Conservation (phyloP, 2,797 vertebrate species). For the Coccyzus lansbergi region DNA sequence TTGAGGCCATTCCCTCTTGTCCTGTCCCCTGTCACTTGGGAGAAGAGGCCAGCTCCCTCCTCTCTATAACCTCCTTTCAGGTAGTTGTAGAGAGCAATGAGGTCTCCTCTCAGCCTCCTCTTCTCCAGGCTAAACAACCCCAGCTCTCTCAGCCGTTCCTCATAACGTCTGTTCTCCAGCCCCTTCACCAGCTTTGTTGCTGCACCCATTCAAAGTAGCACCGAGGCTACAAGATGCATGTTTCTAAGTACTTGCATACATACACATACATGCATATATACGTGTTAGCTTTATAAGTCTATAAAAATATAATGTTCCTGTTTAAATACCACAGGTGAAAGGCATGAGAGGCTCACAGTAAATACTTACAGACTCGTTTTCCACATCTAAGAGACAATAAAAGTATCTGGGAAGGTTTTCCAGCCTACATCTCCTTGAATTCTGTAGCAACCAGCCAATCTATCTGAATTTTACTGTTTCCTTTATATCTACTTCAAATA, state of each 20-base stretch:
- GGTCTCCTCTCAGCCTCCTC: too few relatives aligned
- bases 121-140: too few relatives aligned
- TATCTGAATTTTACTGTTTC: neutral
- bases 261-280: neutral
- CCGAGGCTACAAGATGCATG: neutral
- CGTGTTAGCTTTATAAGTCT: rapidly evolving
- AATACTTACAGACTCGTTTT: neutral
- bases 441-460: neutral
- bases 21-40: too few relatives aligned
- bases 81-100: too few relatives aligned
- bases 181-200: too few relatives aligned
- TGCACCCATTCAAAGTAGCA: too few relatives aligned
- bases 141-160: too few relatives aligned
- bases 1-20: too few relatives aligned
- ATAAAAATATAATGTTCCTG: neutral
- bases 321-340: neutral
- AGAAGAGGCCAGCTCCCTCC: too few relatives aligned
- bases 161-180: too few relatives aligned
- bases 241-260: neutral
- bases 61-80: too few relatives aligned
- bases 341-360: neutral
- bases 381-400: neutral
- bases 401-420: neutral
- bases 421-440: neutral
- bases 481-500: neutral